Base-by-base conservation (phyloP, 2,797 vertebrate genomes). In the Poecilia wingei region DNA sequence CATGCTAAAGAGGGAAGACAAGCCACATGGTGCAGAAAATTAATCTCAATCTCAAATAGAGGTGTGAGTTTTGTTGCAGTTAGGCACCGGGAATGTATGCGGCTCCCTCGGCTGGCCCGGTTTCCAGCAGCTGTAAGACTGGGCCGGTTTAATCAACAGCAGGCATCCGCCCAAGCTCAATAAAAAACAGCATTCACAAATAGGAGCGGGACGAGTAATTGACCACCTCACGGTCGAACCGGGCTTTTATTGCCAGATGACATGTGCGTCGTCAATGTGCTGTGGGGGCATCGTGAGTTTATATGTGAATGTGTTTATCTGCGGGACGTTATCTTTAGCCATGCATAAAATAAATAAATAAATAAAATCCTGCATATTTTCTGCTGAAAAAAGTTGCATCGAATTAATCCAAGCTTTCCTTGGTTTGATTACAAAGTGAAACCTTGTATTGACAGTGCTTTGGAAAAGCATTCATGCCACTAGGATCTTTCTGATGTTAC, bases 21-120 rank as follows among this genome's bases (percentile, higher is more conserved):
- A 92, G 93, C 91, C 92, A 92, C 92, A 93, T 91, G 92, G 91
- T 93, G 93, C 90, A 93, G 92, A 93, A 93, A 93, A 93, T 94
- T 91, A 92, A 94, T 94, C 94, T 94, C 88, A 93, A 94, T 93
- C 91, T 91, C 89, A 86, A 92, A 92, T 89, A 83, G 90, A 91
- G 87, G 91, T 92, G 92, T 91, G 91, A 88, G 91, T 92, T 90
- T 93, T 88, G 91, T 88, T 79, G 70, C 87, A 79, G 87, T 91
- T 90, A 79, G 86, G 86, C 89, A 79, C 80, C 76, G 85, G 91
- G 86, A 86, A 82, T 73, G 87, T 89, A 90, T 86, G 90, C 86
- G 83, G 87, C 89, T 88, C 91, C 91, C 90, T 91, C 87, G 85
- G 88, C 91, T 84, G 90, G 84, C 81, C 82, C 86, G 41, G 86